A percentile compares a stretch with the other conserved stretches of the same genome.
Evolutionary conservation across 2,797 vertebrate species (phyloP).

Genomic region (Bryconaethiops microstoma): DNA sequence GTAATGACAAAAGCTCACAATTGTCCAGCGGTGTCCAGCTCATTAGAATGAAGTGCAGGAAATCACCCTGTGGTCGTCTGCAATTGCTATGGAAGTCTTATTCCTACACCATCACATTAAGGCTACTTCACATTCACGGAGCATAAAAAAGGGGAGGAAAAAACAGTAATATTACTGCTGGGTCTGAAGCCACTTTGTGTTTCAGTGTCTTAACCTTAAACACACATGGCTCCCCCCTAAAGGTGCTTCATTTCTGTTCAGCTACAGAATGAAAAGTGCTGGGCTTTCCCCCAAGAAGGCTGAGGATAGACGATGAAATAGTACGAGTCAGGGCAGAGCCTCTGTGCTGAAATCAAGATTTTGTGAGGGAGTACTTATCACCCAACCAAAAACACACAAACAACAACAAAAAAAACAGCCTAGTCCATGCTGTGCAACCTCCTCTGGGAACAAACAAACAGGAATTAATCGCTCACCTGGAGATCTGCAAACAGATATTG

Average conservation of each 20-base stretch:
- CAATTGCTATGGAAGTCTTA: not conserved
- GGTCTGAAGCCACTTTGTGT: conserved; percentile 11
- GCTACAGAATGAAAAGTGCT: not conserved
- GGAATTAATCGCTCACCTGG: not conserved
- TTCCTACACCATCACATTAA: not conserved
- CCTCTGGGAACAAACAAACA: not conserved
- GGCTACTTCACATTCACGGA: not conserved
- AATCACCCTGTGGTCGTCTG: not conserved
- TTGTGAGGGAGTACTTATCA: not conserved
- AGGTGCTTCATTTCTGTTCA: not conserved
- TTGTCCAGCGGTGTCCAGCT: conserved; percentile 19
- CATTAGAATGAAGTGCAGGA: not conserved
- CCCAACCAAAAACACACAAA: not conserved
- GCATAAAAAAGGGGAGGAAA: not conserved
- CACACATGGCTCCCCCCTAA: not conserved
- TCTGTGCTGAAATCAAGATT: not conserved
- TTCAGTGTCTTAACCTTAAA: conserved; percentile 10
- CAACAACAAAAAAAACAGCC: too few relatives aligned
- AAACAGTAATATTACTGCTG: conserved; percentile 16
- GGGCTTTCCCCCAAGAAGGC: not conserved
- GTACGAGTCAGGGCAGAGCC: not conserved
- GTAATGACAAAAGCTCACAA: not conserved
- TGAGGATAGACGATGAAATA: not conserved
- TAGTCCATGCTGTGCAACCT: not conserved
- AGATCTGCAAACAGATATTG: not conserved